phyloP scores from a whole-genome alignment of 2,113 vertebrate genomes.

The Grus americana region DNA sequence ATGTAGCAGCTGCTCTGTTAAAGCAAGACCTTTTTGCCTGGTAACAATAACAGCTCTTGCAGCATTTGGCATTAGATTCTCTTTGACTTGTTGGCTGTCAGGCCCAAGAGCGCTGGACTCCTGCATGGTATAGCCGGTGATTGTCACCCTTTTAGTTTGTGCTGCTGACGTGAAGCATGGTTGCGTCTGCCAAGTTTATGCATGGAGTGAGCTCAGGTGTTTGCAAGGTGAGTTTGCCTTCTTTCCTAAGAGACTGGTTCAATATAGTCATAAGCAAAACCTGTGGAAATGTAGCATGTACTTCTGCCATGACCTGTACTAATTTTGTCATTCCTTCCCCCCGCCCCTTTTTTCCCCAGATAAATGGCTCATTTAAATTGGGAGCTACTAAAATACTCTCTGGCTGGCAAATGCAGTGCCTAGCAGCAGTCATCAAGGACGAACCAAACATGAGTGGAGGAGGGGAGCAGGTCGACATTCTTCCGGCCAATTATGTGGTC shows the following conservation, averaged over 20 bases:
- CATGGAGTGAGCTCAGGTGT: background rate
- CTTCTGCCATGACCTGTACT: background rate
- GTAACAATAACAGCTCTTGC: background rate
- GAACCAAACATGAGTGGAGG: slow-evolving; percentile 98
- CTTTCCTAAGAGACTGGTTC: background rate
- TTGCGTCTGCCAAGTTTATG: background rate
- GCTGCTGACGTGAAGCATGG: slow-evolving; percentile 34
- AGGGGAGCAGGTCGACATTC: slow-evolving; percentile 95
- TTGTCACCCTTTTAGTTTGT: background rate
- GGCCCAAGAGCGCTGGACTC: background rate
- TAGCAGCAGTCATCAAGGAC: slow-evolving; percentile 94
- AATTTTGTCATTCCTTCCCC: slow-evolving; percentile 32
- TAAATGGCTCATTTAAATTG: slow-evolving; percentile 96
- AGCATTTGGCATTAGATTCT: background rate
- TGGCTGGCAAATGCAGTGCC: slow-evolving; percentile 96
- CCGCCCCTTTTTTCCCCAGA: slow-evolving; percentile 70
- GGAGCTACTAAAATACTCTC: slow-evolving; percentile 90
- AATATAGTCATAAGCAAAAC: background rate
- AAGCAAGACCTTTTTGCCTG: background rate
- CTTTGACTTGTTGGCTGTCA: slow-evolving; percentile 1
- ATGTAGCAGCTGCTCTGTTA: slow-evolving; percentile 14
- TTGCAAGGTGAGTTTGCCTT: slow-evolving; percentile 15
- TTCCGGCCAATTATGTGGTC: slow-evolving; percentile 97
- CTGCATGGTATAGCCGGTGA: background rate
- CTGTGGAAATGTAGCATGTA: background rate